phyloP scores from a whole-genome alignment of 2,888 invertebrate species.

The Diachrysia chrysitis region DNA sequence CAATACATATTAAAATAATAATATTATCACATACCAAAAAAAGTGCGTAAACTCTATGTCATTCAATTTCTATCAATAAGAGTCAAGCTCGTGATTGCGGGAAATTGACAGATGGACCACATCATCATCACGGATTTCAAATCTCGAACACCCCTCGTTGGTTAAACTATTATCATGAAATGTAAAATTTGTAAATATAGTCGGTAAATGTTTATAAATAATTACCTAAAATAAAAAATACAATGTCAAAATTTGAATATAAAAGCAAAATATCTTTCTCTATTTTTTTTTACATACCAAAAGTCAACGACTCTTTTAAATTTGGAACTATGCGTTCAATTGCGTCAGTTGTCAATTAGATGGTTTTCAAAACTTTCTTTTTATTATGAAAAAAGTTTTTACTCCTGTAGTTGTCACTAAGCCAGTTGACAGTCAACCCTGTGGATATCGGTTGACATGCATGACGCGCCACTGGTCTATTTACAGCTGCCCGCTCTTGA shows the following conservation, averaged over 20 bases:
- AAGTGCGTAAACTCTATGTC: no score
- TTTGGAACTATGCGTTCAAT: slow-evolving; percentile 1
- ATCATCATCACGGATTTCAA: no score
- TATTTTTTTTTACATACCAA: background rate
- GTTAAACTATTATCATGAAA: no score
- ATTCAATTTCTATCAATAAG: no score
- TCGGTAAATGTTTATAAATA: background rate
- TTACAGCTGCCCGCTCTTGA: slow-evolving; percentile 73
- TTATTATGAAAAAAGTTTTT: background rate
- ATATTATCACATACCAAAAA: no score
- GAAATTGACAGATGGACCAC: no score
- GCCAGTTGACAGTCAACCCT: slow-evolving; percentile 44
- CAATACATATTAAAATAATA: no score
- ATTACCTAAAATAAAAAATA: background rate
- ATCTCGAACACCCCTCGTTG: no score
- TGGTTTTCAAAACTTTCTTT: background rate
- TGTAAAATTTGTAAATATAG: background rate
- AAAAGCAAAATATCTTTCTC: background rate
- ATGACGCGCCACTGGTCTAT: slow-evolving; percentile 70
- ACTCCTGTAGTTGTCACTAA: background rate
- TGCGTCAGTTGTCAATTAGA: background rate
- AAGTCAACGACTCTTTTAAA: background rate
- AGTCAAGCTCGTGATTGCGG: no score
- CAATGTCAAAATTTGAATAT: background rate
- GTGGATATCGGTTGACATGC: slow-evolving; percentile 61